A percentile compares a stretch with the other conserved stretches of the same genome.
These are phyloP conservation scores for Cyprinus carpio DNA, from an alignment of 2,113 vertebrate genomes.

Conservation along the genomic window DNA sequence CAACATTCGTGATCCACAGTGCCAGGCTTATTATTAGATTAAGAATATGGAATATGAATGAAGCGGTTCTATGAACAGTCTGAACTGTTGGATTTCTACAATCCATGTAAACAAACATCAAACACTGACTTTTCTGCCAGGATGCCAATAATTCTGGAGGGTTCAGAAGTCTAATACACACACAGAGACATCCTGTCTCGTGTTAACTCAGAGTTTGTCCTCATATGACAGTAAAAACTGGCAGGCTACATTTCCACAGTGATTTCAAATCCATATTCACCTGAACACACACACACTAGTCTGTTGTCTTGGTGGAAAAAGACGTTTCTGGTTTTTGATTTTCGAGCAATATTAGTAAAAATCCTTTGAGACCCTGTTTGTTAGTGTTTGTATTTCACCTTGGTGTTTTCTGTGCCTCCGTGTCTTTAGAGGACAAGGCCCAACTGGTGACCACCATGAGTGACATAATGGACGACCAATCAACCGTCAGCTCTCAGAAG, in stretches of 20 bases:
- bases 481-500: conserved; percentile 73
- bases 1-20: too few relatives aligned
- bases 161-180: not conserved
- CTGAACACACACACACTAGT: conserved; percentile 4
- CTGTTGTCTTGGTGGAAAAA: not conserved
- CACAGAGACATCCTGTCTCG: not conserved
- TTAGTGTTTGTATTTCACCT: conserved; percentile 19
- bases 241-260: conserved; percentile 12
- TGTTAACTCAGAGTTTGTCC: not conserved
- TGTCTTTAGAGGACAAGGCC: conserved; percentile 80
- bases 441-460: conserved; percentile 85
- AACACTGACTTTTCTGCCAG: not conserved
- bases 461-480: conserved; percentile 86
- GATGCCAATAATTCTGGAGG: not conserved
- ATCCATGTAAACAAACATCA: not conserved
- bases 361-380: not conserved
- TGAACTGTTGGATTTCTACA: not conserved
- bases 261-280: conserved; percentile 41
- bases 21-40: too few relatives aligned
- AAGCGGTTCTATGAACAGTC: not conserved
- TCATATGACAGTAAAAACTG: conserved; percentile 39
- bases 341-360: not conserved
- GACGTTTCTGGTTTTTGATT: not conserved
- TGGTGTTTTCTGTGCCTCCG: conserved; percentile 22
- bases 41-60: not conserved